phyloP scores from a whole-genome alignment of 92 coral and sea anemone genomes.

The Porites lobata region DNA sequence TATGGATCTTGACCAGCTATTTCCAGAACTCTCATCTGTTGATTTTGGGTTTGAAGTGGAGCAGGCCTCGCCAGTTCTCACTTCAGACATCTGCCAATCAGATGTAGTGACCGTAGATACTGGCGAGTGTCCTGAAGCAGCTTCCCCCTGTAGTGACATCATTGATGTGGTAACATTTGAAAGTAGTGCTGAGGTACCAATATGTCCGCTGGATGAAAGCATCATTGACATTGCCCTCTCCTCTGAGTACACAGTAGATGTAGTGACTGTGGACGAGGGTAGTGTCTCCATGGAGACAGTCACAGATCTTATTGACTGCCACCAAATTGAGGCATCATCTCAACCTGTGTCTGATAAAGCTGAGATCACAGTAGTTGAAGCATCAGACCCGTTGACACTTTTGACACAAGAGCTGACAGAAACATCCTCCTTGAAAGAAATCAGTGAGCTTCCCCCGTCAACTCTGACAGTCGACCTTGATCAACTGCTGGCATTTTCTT shows the following conservation, averaged over 20 bases:
- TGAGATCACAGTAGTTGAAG: constrained; percentile 62
- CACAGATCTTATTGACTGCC: not conserved
- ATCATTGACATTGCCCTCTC: constrained; percentile 29
- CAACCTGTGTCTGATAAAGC: constrained; percentile 20
- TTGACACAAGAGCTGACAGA: constrained; percentile 26
- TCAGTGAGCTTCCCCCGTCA: constrained; percentile 4
- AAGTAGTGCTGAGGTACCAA: constrained; percentile 9
- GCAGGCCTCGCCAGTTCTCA: constrained; percentile 31
- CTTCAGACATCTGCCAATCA: constrained; percentile 54
- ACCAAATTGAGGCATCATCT: not conserved
- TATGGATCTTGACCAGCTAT: constrained; percentile 75
- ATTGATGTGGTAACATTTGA: constrained; percentile 23
- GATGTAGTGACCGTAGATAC: constrained; percentile 49
- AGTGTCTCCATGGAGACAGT: not conserved
- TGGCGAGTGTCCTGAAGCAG: constrained; percentile 8
- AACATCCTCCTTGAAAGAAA: constrained; percentile 11
- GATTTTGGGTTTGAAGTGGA: constrained; percentile 51
- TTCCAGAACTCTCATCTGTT: constrained; percentile 68
- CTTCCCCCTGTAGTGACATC: constrained; percentile 49
- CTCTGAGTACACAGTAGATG: constrained; percentile 34
- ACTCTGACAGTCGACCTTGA: constrained; percentile 28
- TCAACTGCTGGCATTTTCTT: constrained; percentile 30
- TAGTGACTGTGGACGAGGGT: not conserved
- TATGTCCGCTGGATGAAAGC: not conserved
- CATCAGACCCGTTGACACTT: constrained; percentile 52